Evolutionary conservation across 2,113 vertebrate species (phyloP).

Genomic region (Cyprinodon variegatus): DNA sequence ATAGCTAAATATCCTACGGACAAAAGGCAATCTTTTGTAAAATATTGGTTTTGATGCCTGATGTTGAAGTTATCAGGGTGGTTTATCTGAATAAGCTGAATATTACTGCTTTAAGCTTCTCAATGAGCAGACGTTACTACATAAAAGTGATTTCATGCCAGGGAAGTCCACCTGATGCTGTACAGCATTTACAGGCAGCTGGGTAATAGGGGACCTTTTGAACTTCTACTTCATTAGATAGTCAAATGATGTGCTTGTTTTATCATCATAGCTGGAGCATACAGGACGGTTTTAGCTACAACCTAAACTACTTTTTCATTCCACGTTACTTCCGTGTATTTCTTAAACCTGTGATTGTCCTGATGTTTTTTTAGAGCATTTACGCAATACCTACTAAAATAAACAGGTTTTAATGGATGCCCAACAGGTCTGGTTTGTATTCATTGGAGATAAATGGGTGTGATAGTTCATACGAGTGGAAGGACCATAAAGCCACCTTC

Average conservation of each 20-base stretch:
- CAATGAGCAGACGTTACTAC: background rate
- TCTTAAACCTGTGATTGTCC: no score
- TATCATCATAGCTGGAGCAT: background rate
- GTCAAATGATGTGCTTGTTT: background rate
- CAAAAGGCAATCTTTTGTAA: no score
- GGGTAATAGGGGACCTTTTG: background rate
- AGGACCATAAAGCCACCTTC: background rate
- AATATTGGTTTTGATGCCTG: background rate
- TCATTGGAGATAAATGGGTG: background rate
- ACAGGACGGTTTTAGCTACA: background rate
- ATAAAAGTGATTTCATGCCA: background rate
- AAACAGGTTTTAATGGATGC: background rate
- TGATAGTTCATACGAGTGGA: background rate
- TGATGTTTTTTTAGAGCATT: background rate
- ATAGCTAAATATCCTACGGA: no score
- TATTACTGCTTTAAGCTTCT: background rate
- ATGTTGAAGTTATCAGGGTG: background rate
- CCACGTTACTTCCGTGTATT: no score
- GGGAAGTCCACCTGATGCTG: background rate
- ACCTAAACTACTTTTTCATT: background rate
- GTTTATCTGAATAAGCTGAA: background rate
- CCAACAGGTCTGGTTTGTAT: background rate
- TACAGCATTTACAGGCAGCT: background rate
- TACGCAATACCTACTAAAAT: background rate
- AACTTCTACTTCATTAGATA: background rate